Percentiles rank a stretch among this genome's conserved stretches.
Conservation (phyloP, 2,113 vertebrate species). For the Cyanocitta stelleri region DNA sequence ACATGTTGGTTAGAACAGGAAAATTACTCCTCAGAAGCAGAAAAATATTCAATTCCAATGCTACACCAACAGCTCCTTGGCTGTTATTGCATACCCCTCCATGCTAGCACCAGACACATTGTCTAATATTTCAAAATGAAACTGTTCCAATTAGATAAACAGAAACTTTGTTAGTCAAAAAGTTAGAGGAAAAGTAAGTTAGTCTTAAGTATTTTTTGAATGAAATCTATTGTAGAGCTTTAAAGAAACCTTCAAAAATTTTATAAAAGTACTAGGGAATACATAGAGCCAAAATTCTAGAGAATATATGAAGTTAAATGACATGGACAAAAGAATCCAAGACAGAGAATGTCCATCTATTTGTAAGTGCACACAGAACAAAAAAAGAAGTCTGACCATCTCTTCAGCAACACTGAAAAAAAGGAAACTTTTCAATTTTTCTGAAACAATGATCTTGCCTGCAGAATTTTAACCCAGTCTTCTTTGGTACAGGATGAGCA, state of each 20-base stretch:
- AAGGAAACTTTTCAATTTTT: background rate
- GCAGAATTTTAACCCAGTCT: background rate
- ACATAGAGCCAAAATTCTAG: background rate
- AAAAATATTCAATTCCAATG: background rate
- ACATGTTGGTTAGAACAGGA: background rate
- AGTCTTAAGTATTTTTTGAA: background rate
- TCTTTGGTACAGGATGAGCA: background rate
- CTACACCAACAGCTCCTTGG: background rate
- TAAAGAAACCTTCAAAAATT: background rate
- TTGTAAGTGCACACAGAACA: background rate
- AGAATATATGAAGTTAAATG: background rate
- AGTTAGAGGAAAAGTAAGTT: background rate
- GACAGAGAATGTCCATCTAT: background rate
- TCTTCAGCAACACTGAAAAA: background rate
- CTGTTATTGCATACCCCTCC: background rate
- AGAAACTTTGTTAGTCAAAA: background rate
- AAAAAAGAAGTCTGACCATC: background rate
- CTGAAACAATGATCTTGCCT: background rate
- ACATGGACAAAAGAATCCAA: background rate
- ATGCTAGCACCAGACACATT: background rate
- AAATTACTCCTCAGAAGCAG: background rate
- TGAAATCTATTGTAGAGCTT: background rate
- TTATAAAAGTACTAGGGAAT: background rate
- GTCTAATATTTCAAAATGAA: background rate
- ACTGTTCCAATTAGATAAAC: background rate